Evolutionary conservation across 1,140 invertebrate species (phyloP), one percentile per base, ranked within the genome.

Genomic region (Helicoverpa armigera): DNA sequence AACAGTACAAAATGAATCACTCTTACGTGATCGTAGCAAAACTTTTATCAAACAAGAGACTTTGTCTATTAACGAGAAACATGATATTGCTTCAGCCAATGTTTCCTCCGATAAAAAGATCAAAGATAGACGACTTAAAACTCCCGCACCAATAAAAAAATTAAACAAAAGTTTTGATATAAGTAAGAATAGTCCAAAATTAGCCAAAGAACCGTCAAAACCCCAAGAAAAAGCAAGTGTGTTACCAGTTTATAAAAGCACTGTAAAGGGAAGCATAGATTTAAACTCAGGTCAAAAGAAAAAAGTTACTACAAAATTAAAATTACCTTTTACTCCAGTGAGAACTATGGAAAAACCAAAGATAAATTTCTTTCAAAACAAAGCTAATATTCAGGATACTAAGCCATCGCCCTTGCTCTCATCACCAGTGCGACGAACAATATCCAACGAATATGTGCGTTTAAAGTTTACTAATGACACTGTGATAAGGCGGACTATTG

Each of bases 401-500:
- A 94, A 94, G 81, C 84, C 89, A 5, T 91, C 93, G 9, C 89
- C 91, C 10, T 85, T 94, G 50, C 72, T 95, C 16, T 91, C 92
- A 3, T 91, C 90, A 10, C 92, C 92, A n/a, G 87, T 94, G 2
- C 83, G 93, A 86, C 84, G 93, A 84, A 95, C 93, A 13, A 92
- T 93, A 83, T 91, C 90, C 3, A 95, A 95, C 72, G 94, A 95
- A 84, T 95, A 95, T 78, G 95, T 95, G 1, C 88, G 93, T 18
- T 74, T 95, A 48, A 94, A 94, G 82, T 95, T 95, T 83, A 83
- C 85, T 9, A 92, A 92, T 58, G 91, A 93, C 70, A 94, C 91
- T 54, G 89, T 92, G 43, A 82, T 92, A 13, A 85, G 93, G 63
- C 86, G 92, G 61, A 94, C 90, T 75, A 94, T 93, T 29, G 91